These are phyloP conservation scores for Rhinichthys osculus DNA, from an alignment of 2,797 vertebrate species.

Conservation along the genomic window DNA sequence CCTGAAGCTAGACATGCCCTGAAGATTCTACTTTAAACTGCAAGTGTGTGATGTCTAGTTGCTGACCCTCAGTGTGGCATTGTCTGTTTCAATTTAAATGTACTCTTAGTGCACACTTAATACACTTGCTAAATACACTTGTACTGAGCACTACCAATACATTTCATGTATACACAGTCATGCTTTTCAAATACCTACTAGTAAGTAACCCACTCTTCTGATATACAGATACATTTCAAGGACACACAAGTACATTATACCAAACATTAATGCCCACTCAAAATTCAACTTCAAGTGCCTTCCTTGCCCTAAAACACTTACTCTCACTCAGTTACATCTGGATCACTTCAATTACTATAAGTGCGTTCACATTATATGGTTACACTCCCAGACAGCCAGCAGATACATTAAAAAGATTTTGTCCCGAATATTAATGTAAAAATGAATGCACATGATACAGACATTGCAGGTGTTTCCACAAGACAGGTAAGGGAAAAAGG, in stretches of 20 bases:
- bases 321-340: background rate
- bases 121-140: background rate
- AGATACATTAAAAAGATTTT: background rate
- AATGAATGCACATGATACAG: background rate
- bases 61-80: conserved; percentile 23
- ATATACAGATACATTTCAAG: background rate
- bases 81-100: conserved; percentile 12
- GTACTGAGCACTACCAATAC: background rate
- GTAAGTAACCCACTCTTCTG: background rate
- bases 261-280: background rate
- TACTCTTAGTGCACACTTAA: conserved; percentile 10
- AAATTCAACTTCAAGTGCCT: background rate
- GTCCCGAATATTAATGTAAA: background rate
- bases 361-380: background rate
- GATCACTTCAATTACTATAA: conserved; percentile 4
- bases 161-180: background rate
- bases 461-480: background rate
- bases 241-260: background rate
- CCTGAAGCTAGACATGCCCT: conserved; percentile 11
- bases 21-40: background rate
- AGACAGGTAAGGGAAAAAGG: background rate
- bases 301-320: background rate
- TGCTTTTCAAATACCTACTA: conserved; percentile 6
- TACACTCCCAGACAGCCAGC: background rate
- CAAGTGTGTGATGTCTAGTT: background rate